Conservation (phyloP, 2,113 vertebrate species). For the Engystomops pustulosus region DNA sequence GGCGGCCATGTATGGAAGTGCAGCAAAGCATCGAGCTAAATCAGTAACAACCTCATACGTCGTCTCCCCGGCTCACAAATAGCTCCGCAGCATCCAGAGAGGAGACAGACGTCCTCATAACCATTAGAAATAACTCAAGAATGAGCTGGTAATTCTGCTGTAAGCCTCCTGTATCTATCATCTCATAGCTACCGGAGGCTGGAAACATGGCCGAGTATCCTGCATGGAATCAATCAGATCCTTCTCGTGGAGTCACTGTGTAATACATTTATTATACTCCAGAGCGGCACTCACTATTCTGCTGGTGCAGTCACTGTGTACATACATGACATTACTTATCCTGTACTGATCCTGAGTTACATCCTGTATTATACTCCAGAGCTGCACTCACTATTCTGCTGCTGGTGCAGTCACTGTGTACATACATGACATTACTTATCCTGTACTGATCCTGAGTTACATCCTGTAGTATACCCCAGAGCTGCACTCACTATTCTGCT, state of each 20-base stretch:
- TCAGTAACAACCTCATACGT: slow-evolving; percentile 46
- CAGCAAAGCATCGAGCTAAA: slow-evolving; percentile 41
- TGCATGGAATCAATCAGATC: not conserved
- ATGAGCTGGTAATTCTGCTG: not conserved
- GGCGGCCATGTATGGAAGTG: slow-evolving; percentile 52
- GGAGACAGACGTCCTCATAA: slow-evolving; percentile 14
- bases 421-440: too few relatives aligned
- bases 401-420: too few relatives aligned
- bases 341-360: too few relatives aligned
- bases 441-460: too few relatives aligned
- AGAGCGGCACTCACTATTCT: too few relatives aligned
- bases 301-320: not conserved
- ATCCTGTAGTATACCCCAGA: too few relatives aligned
- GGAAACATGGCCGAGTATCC: not conserved
- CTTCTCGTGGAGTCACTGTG: not conserved
- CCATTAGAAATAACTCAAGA: slow-evolving; percentile 3
- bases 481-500: too few relatives aligned
- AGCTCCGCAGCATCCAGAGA: slow-evolving; percentile 29
- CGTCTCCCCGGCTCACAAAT: slow-evolving; percentile 35
- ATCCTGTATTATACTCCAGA: not conserved
- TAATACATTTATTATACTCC: too few relatives aligned
- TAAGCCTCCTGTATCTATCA: not conserved
- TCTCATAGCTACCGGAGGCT: not conserved
- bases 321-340: too few relatives aligned
- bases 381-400: too few relatives aligned